Evolutionary conservation across 2,797 vertebrate species (phyloP).

Genomic region (Sebastes steindachneri): DNA sequence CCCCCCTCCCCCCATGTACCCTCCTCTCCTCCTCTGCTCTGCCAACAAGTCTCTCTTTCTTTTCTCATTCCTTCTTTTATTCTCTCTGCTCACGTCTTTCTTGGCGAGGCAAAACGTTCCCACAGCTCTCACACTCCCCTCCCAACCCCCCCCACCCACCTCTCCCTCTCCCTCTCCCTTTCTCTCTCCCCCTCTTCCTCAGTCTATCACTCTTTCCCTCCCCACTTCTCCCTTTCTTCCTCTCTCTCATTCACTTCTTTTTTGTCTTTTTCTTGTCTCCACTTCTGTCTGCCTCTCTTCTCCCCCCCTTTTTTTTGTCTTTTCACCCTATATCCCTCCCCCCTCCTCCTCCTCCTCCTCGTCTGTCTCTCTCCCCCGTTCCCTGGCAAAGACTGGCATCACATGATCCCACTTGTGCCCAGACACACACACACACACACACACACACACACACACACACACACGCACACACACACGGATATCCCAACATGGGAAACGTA

Average conservation of each 20-base stretch:
- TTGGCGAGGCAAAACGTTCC: slow-evolving; percentile 81
- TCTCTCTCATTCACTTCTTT: slow-evolving; percentile 48
- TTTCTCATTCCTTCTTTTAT: slow-evolving; percentile 77
- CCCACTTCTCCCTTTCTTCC: slow-evolving; percentile 4
- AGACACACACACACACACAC: not conserved
- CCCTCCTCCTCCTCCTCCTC: not conserved
- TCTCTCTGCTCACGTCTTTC: slow-evolving; percentile 78
- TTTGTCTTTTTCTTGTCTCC: slow-evolving; percentile 42
- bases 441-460: not conserved
- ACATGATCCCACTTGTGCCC: slow-evolving; percentile 76
- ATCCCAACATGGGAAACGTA: slow-evolving; percentile 40
- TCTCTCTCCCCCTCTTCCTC: slow-evolving; percentile 7
- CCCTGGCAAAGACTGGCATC: slow-evolving; percentile 77
- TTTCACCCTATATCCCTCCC: slow-evolving; percentile 5
- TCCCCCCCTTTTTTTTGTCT: slow-evolving; percentile 42
- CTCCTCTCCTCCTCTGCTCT: slow-evolving; percentile 62
- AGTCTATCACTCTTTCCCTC: slow-evolving; percentile 20
- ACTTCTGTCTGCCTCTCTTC: slow-evolving; percentile 31
- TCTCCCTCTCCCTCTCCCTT: slow-evolving; percentile 2
- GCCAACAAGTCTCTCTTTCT: slow-evolving; percentile 83
- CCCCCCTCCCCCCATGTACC: slow-evolving; percentile 1
- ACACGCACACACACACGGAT: not conserved
- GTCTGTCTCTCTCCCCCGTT: slow-evolving; percentile 34
- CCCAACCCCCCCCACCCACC: slow-evolving; percentile 8
- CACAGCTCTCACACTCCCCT: slow-evolving; percentile 79